Conservation (phyloP, 2,888 invertebrate species). For the Aphidius colemani region DNA sequence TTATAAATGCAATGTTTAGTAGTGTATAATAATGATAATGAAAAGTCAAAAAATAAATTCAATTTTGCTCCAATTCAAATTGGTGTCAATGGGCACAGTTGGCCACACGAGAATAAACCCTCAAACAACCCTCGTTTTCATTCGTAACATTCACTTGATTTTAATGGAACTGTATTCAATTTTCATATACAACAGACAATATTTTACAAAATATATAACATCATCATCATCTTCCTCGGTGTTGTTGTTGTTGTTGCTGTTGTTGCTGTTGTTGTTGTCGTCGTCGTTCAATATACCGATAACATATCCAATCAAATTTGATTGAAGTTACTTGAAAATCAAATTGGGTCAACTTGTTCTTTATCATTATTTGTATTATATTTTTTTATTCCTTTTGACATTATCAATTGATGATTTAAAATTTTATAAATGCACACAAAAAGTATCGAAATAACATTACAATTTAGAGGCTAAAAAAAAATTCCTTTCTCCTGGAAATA, state of each 20-base stretch:
- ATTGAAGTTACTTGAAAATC: too few relatives aligned
- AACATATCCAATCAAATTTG: too few relatives aligned
- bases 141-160: slow-evolving; percentile 2
- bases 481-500: too few relatives aligned
- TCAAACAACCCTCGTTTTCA: slow-evolving; percentile 12
- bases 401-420: too few relatives aligned
- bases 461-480: too few relatives aligned
- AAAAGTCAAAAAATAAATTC: background rate
- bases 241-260: too few relatives aligned
- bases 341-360: background rate
- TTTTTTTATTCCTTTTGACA: background rate
- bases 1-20: too few relatives aligned
- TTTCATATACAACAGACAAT: background rate
- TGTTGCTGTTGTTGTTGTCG: too few relatives aligned
- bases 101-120: background rate
- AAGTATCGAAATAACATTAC: too few relatives aligned
- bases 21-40: background rate
- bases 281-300: too few relatives aligned
- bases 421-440: too few relatives aligned
- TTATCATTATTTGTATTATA: background rate
- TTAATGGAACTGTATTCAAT: slow-evolving; percentile 5
- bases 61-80: slow-evolving; percentile 34
- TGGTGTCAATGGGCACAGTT: slow-evolving; percentile 36
- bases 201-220: background rate
- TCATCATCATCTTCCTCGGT: too few relatives aligned